phyloP scores from a whole-genome alignment of 2,888 invertebrate genomes.

The Norana najaformis region DNA sequence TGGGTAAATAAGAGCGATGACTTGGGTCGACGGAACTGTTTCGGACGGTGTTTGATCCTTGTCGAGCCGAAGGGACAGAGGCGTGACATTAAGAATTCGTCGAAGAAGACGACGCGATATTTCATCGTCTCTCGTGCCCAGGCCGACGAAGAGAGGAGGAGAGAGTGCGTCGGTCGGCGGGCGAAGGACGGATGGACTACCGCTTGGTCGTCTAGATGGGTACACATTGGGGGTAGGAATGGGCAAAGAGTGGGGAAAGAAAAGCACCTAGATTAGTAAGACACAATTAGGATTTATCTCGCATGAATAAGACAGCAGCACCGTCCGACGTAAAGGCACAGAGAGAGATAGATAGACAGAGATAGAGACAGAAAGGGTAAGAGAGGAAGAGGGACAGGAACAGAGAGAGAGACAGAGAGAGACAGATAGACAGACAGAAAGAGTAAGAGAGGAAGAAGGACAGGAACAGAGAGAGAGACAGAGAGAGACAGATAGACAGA shows the following conservation, averaged over 20 bases:
- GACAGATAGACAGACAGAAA: background rate
- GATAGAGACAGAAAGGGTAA: no score
- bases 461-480: background rate
- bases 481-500: no score
- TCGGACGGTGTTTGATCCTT: background rate
- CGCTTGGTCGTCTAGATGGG: background rate
- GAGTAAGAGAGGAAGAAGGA: background rate
- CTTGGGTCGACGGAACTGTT: background rate
- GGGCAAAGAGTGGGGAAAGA: background rate
- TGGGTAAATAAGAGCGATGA: slow-evolving; percentile 13
- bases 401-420: background rate
- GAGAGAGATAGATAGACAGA: background rate
- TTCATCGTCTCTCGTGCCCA: no score
- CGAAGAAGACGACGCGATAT: background rate
- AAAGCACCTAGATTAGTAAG: no score
- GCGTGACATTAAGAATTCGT: background rate
- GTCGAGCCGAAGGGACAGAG: background rate
- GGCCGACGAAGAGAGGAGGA: background rate
- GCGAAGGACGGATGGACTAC: background rate
- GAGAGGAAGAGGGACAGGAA: no score
- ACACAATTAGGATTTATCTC: no score
- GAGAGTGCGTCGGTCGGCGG: background rate
- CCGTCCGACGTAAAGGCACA: background rate
- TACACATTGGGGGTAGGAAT: background rate
- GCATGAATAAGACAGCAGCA: no score